A percentile compares a stretch with the other conserved stretches of the same genome.
phyloP scores from a whole-genome alignment of 2,888 invertebrate species.

The Ferrisia virgata region DNA sequence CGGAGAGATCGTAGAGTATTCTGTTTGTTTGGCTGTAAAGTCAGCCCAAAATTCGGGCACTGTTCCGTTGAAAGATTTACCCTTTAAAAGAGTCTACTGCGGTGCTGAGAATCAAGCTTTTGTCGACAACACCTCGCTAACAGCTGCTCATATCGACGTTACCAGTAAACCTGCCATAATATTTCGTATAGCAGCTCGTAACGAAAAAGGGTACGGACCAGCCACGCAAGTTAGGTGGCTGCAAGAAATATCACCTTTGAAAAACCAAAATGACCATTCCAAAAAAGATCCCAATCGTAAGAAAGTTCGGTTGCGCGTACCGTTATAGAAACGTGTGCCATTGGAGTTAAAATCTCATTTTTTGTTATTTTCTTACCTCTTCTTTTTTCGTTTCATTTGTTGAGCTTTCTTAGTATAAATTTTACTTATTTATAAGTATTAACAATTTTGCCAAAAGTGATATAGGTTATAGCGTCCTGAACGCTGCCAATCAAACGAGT shows the following conservation, averaged over 20 bases:
- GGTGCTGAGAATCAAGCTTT: conserved; percentile 90
- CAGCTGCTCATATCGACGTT: conserved; percentile 91
- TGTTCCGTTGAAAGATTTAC: conserved; percentile 60
- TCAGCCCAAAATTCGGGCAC: conserved; percentile 55
- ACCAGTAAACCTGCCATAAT: conserved; percentile 90
- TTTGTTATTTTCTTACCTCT: background rate
- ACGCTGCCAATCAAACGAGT: conserved; percentile 1
- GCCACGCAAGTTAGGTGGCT: conserved; percentile 99
- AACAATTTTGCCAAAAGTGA: background rate
- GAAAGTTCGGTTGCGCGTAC: background rate
- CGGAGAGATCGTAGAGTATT: conserved; percentile 91
- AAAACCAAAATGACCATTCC: background rate
- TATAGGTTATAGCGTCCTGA: background rate
- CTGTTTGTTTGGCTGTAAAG: conserved; percentile 90
- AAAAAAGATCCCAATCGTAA: conserved; percentile 29
- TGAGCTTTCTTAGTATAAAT: background rate
- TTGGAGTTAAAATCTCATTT: background rate
- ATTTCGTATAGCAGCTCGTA: conserved; percentile 96
- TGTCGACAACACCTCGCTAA: conserved; percentile 79
- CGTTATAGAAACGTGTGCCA: background rate
- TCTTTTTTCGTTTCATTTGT: background rate
- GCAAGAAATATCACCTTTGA: conserved; percentile 61
- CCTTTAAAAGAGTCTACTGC: conserved; percentile 94
- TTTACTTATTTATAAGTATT: background rate
- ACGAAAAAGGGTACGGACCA: conserved; percentile 98